Percentiles rank a stretch among this genome's conserved stretches.
phyloP scores from a whole-genome alignment of 2,113 vertebrate genomes.

The Vireo altiloquus region DNA sequence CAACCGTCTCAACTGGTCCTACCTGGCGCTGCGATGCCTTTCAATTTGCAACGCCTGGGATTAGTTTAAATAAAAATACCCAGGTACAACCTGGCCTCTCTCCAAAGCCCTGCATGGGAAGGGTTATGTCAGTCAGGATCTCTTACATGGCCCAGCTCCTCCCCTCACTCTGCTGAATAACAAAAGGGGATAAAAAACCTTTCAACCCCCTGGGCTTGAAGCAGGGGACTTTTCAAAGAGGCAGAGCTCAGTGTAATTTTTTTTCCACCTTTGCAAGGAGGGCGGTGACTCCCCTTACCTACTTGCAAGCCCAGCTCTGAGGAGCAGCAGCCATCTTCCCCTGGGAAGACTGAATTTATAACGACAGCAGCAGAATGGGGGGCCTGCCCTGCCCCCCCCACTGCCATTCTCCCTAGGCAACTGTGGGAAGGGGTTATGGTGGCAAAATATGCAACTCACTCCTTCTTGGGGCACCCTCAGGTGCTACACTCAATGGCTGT shows the following conservation, averaged over 20 bases:
- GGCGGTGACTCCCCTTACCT: background rate
- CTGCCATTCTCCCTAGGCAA: background rate
- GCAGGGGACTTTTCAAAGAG: background rate
- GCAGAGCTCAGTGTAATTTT: background rate
- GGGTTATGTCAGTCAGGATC: conserved; percentile 29
- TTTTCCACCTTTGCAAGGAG: background rate
- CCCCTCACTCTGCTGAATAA: conserved; percentile 34
- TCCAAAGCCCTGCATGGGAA: conserved; percentile 26
- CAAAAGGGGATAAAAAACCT: background rate
- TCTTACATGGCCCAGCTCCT: conserved; percentile 33
- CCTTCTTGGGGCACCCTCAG: background rate
- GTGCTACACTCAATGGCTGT: background rate
- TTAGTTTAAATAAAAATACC: conserved; percentile 16
- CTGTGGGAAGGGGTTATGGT: background rate
- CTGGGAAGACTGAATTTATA: background rate
- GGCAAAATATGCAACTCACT: background rate
- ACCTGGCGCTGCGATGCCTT: background rate
- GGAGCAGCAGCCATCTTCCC: conserved; percentile 16
- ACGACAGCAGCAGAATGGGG: background rate
- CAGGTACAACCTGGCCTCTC: conserved; percentile 27
- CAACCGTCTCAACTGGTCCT: background rate
- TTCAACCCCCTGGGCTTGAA: background rate
- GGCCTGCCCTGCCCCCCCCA: background rate
- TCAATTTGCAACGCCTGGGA: background rate
- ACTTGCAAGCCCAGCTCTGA: background rate